Evolutionary conservation across 1,140 invertebrate genomes (phyloP).

Genomic region (Aphelenchoides fujianensis): DNA sequence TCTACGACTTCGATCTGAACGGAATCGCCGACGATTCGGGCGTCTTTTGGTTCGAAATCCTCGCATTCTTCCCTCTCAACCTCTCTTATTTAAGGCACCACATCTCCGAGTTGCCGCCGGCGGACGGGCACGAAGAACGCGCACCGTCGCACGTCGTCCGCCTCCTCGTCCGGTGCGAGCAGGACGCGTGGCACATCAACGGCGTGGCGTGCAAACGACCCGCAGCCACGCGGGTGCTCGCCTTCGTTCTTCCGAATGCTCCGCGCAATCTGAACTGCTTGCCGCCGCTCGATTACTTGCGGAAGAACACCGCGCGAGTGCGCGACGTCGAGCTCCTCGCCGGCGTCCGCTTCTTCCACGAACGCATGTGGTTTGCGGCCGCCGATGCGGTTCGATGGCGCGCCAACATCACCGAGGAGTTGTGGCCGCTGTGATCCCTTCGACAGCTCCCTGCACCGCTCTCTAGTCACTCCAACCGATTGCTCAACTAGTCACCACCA

Average conservation of each 20-base stretch:
- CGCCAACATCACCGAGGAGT: slow-evolving; percentile 24
- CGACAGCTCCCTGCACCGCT: not conserved
- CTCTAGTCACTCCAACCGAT: not conserved
- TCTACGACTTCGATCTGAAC: slow-evolving; percentile 39
- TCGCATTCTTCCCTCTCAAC: not conserved
- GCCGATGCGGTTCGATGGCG: slow-evolving; percentile 23
- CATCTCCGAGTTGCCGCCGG: not conserved
- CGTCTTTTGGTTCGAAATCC: slow-evolving; percentile 24
- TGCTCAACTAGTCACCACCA: not conserved
- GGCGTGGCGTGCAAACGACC: slow-evolving; percentile 32
- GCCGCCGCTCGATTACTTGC: slow-evolving; percentile 35
- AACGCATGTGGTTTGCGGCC: slow-evolving; percentile 28
- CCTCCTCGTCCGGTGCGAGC: slow-evolving; percentile 44
- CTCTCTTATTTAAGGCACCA: not conserved
- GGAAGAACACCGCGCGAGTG: slow-evolving; percentile 42
- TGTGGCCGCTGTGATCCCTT: slow-evolving; percentile 11
- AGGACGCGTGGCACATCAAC: slow-evolving; percentile 34
- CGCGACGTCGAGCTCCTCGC: slow-evolving; percentile 42
- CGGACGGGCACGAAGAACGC: slow-evolving; percentile 1
- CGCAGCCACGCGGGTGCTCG: slow-evolving; percentile 34
- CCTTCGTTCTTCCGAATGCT: slow-evolving; percentile 40
- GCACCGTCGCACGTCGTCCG: slow-evolving; percentile 41
- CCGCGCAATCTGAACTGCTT: slow-evolving; percentile 43
- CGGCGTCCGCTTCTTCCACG: slow-evolving; percentile 24
- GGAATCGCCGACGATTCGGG: slow-evolving; percentile 36